Evolutionary conservation across 2,113 vertebrate genomes (phyloP).

Genomic region (Vulpes ferrilata): DNA sequence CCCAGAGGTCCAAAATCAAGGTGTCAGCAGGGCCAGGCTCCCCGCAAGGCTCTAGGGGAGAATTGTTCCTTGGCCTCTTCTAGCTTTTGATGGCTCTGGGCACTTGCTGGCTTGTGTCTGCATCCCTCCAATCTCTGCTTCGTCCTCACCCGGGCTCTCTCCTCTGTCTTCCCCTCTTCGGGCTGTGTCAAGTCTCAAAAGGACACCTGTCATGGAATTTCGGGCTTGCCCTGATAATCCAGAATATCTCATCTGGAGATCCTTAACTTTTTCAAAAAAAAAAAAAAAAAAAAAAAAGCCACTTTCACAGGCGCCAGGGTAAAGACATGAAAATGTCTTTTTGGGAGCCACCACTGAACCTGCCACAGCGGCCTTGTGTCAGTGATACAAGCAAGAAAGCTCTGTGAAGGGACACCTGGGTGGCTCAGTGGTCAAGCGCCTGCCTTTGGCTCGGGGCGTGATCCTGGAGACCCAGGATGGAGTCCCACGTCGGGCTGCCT

Average conservation of each 20-base stretch:
- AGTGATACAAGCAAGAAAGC: neutral
- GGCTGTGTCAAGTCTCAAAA: neutral
- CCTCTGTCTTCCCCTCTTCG: neutral
- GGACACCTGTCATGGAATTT: neutral
- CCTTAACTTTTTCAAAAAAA: neutral
- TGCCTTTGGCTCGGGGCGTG: too few species aligned
- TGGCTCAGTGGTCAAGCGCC: too few species aligned
- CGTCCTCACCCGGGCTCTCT: accelerated
- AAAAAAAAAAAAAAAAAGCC: neutral
- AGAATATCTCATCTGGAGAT: neutral
- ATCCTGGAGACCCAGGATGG: too few species aligned
- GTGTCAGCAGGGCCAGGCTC: neutral
- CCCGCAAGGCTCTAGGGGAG: neutral
- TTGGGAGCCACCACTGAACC: neutral
- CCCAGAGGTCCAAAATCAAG: neutral
- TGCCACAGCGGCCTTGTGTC: neutral
- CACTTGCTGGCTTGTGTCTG: accelerated
- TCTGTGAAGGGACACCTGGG: neutral
- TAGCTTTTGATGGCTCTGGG: neutral
- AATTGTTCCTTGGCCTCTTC: neutral
- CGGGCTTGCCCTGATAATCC: neutral
- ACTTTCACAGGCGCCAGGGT: neutral
- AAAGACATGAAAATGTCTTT: neutral
- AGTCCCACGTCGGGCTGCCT: too few species aligned
- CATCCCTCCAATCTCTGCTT: neutral